Evolutionary conservation across 2,113 vertebrate genomes (phyloP), one percentile per base, ranked within the genome.

Genomic region (Typhlomys cinereus): DNA sequence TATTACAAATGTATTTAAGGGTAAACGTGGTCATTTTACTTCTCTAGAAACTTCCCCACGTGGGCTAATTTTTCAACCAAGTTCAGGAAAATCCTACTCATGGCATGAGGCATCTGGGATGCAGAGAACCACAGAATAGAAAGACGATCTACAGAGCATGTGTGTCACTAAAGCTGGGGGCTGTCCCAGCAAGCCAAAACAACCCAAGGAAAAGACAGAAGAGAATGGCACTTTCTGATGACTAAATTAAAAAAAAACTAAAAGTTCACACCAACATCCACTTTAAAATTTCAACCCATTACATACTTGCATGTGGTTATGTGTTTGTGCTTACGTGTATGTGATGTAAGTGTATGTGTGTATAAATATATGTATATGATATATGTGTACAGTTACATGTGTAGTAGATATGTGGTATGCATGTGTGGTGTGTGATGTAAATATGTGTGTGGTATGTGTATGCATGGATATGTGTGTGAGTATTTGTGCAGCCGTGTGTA

Each of bases 61-160:
- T 52, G 7, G 29, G 59, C 91, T 31, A 4, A 10, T 52, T 82
- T 90, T 62, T 13, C 50, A 92, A 41, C 4, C n/a, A 70, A 73
- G 34, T 23, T 20, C 2, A 69, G 27, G 34, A 23, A 21, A 62
- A 25, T 1, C 34, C 46, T 36, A 23, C 41, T 39, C 2, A 11
- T 39, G 46, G 48, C 7, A n/a, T 11, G 69, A 80, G 66, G 2
- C 34, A 23, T 31, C 13, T 46, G 36, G 67, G 39, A 25, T 4
- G 15, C 27, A 46, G n/a, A 48, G 46, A 74, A 36, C 25, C 1
- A 8, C 25, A 0, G 0, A 59, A 50, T n/a, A 59, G 20, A 48
- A 34, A 2, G 20, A 23, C 1, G 21, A 1, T 69, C 7, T 4
- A 7, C 34, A 13, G 27, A 21, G 15, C 6, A 7, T 2, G 1